These are phyloP conservation scores for Ondatra zibethicus DNA, from an alignment of 2,113 vertebrate genomes.

Conservation along the genomic window DNA sequence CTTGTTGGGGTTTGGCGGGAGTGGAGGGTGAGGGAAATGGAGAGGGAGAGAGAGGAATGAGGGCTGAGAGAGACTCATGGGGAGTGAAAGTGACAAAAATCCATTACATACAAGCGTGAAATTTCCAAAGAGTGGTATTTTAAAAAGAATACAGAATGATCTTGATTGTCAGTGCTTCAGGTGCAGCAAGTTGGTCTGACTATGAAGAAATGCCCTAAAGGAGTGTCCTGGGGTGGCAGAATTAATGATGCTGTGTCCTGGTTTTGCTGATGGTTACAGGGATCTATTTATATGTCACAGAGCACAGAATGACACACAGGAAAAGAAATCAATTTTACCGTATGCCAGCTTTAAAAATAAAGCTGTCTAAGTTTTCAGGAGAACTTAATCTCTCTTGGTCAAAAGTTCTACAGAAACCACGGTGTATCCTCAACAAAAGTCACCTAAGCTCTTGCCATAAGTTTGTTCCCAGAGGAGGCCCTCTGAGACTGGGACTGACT, in stretches of 20 bases:
- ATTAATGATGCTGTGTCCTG: not conserved
- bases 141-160: not conserved
- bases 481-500: conserved; percentile 38
- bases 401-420: conserved; percentile 32
- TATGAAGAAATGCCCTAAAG: not conserved
- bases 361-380: conserved; percentile 38
- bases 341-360: not conserved
- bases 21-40: not conserved
- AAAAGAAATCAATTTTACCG: conserved; percentile 23
- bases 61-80: not conserved
- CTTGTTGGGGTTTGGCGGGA: not conserved
- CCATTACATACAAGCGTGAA: not conserved
- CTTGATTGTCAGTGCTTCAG: not conserved
- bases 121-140: not conserved
- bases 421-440: conserved; percentile 3
- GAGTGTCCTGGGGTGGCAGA: not conserved
- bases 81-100: too few species aligned
- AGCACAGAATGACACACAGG: not conserved
- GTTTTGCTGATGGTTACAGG: not conserved
- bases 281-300: not conserved
- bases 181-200: not conserved
- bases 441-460: not conserved
- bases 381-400: conserved; percentile 23
- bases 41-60: not conserved
- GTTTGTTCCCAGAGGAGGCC: not conserved